Evolutionary conservation across 2,888 invertebrate genomes (phyloP), one percentile per base, ranked within the genome.

Genomic region (Erebia aethiops): DNA sequence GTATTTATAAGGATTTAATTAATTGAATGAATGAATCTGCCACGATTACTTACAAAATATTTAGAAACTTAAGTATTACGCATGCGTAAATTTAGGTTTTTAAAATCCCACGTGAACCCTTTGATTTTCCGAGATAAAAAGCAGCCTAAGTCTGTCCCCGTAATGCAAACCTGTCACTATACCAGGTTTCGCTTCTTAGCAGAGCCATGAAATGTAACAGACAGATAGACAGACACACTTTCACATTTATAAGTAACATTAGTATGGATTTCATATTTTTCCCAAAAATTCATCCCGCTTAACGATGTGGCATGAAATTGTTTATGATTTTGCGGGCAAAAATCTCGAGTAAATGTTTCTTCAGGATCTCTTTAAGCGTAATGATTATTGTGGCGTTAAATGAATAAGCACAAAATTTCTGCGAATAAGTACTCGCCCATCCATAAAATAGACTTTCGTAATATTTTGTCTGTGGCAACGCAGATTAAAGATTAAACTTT

Each of bases 391-490:
- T 70, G 35, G 60, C 67, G 72, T 61, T 68, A 67, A 73, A 70
- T 73, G 70, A 70, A 54, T 60, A 56, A 56, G 49, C 67, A 67
- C 49, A 58, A 51, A 64, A 56, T 41, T 43, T 18, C 56, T 68
- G 35, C 67, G 21, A 35, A 65, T 67, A 26, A 57, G 56, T 57
- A 64, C 58, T 67, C 67, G 65, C 18, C 61, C 67, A 57, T 57
- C 64, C 70, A 67, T 67, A 64, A 58, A 70, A 70, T 67, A 72
- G 63, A 60, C 57, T 54, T 64, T 67, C 72, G 52, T 49, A 49
- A 58, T 67, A 70, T 73, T 73, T 70, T 58, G 67, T 49, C 64
- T 67, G 58, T 46, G 11, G 60, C 60, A 56, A 9, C 41, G 1
- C n/a, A 21, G 26, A 49, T 49, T 61, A 35, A 62, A 60, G 46